A percentile compares a stretch with the other conserved stretches of the same genome.
Evolutionary conservation across 2,797 vertebrate species (phyloP).

Genomic region (Poeciliopsis paucimaculata): DNA sequence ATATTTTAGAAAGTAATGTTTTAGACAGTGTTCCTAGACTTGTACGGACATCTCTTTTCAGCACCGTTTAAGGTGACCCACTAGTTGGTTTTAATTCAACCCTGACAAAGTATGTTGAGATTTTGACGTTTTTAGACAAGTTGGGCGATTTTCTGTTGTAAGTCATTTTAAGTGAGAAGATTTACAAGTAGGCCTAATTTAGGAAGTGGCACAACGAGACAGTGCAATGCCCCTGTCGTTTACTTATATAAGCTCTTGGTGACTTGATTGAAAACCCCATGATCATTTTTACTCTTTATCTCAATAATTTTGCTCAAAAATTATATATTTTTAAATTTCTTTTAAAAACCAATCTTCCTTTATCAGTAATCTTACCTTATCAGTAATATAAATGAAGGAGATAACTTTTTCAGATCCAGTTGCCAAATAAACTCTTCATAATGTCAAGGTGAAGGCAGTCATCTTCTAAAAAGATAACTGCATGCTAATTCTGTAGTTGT

Average conservation of each 20-base stretch:
- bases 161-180: background rate
- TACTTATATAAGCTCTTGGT: background rate
- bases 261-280: background rate
- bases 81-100: background rate
- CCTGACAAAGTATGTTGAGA: background rate
- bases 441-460: background rate
- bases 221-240: background rate
- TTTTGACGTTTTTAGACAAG: too few species aligned
- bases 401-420: background rate
- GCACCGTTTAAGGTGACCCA: background rate
- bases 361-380: background rate
- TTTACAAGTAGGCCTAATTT: background rate
- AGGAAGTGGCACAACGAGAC: background rate
- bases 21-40: background rate
- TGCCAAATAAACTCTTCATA: background rate
- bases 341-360: background rate
- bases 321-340: background rate
- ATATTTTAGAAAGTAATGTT: background rate
- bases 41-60: background rate
- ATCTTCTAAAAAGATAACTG: background rate
- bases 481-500: background rate
- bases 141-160: accelerated
- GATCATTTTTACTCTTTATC: background rate
- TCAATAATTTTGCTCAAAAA: background rate
- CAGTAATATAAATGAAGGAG: background rate